A percentile compares a stretch with the other conserved stretches of the same genome.
Conservation (phyloP, 2,113 vertebrate species). For the Cyprinodon brontotheroides region DNA sequence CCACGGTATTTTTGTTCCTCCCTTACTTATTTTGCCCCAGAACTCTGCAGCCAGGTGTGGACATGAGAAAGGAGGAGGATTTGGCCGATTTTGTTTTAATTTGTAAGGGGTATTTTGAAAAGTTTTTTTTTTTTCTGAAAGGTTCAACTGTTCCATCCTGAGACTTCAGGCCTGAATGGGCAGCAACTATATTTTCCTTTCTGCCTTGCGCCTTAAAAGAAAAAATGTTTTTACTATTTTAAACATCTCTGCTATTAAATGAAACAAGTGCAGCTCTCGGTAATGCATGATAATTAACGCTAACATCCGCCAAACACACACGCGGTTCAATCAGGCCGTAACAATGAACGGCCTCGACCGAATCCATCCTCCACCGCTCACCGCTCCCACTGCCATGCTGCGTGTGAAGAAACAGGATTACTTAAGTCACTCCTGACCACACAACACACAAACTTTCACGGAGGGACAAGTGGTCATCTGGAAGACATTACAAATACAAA, state of each 20-base stretch:
- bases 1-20: constrained; percentile 12
- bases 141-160: constrained; percentile 65
- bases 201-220: constrained; percentile 41
- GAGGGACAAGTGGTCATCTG: constrained; percentile 73
- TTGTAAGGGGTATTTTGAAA: constrained; percentile 70
- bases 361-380: constrained; percentile 44
- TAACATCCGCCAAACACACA: constrained; percentile 29
- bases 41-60: constrained; percentile 77
- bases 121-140: constrained; percentile 70
- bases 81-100: constrained; percentile 77
- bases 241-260: constrained; percentile 33
- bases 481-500: constrained; percentile 67
- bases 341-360: constrained; percentile 63
- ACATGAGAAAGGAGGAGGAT: constrained; percentile 78
- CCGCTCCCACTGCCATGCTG: constrained; percentile 43
- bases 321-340: constrained; percentile 47
- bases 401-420: constrained; percentile 60
- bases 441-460: constrained; percentile 53
- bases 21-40: constrained; percentile 43
- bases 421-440: constrained; percentile 47
- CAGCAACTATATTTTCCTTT: constrained; percentile 59
- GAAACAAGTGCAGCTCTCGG: constrained; percentile 7
- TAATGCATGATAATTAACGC: constrained; percentile 26
- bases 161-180: constrained; percentile 75
- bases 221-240: neutral